phyloP scores from a whole-genome alignment of 2,797 vertebrate species.

The Trachurus trachurus region DNA sequence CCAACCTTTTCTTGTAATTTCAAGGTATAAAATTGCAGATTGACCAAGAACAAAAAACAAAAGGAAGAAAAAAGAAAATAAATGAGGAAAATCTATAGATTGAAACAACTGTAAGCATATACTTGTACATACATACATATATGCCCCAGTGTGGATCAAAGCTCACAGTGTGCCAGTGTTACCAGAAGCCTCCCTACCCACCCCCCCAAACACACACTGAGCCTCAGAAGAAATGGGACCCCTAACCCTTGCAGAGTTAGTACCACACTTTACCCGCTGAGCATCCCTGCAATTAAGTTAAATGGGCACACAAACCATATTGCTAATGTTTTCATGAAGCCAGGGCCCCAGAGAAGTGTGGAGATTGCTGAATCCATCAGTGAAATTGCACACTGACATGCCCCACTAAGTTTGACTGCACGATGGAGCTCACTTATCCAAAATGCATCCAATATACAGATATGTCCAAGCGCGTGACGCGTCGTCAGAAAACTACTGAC shows the following conservation, averaged over 20 bases:
- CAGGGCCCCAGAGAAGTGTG: conserved; percentile 47
- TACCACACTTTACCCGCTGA: conserved; percentile 39
- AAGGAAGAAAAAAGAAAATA: too few species aligned
- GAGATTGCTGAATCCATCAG: conserved; percentile 71
- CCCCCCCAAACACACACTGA: not conserved
- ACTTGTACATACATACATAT: too few species aligned
- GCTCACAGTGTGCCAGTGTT: not conserved
- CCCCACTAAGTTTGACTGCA: conserved; percentile 64
- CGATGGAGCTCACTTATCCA: conserved; percentile 62
- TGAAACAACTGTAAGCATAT: too few species aligned
- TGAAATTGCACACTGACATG: conserved; percentile 67
- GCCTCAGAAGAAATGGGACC: conserved; percentile 30
- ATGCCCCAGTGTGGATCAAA: conserved; percentile 6
- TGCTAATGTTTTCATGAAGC: conserved; percentile 63
- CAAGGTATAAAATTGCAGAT: too few species aligned
- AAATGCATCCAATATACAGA: conserved; percentile 57
- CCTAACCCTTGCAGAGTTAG: conserved; percentile 41
- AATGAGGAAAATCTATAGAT: too few species aligned
- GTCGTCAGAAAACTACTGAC: conserved; percentile 23
- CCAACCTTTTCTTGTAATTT: too few species aligned
- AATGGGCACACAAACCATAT: conserved; percentile 68
- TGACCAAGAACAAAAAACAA: too few species aligned
- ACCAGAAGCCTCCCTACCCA: not conserved
- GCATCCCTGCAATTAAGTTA: conserved; percentile 61
- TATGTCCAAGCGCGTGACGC: conserved; percentile 35